phyloP scores from a whole-genome alignment of 2,888 invertebrate species.

The Ditula angustiorana region DNA sequence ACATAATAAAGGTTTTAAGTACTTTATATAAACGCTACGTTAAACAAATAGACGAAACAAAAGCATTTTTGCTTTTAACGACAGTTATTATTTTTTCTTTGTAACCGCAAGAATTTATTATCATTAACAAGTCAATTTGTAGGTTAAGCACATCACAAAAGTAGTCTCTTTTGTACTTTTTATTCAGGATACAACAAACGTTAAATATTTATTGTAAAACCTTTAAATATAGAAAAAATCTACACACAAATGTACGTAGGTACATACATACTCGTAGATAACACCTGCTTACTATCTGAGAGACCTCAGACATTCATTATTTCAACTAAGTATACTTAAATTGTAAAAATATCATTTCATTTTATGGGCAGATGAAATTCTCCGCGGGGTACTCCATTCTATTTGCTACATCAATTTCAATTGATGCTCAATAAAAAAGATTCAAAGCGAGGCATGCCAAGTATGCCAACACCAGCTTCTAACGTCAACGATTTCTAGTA shows the following conservation, averaged over 20 bases:
- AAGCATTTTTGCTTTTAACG: no score
- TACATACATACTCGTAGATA: not conserved
- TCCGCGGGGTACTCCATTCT: constrained; percentile 20
- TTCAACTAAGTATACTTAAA: not conserved
- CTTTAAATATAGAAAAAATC: not conserved
- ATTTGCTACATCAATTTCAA: constrained; percentile 28
- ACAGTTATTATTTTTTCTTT: no score
- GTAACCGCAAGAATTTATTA: no score
- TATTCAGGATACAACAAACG: no score
- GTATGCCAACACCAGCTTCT: no score
- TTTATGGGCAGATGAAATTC: constrained; percentile 23
- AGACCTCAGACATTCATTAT: not conserved
- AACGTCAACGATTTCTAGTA: not conserved
- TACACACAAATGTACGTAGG: not conserved
- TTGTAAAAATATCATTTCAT: constrained; percentile 19
- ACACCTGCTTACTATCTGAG: not conserved
- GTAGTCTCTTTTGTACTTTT: no score
- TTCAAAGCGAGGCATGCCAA: constrained; percentile 2
- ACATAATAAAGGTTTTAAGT: no score
- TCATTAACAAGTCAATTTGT: no score
- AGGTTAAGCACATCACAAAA: no score
- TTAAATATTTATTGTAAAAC: no score
- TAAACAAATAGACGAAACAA: no score
- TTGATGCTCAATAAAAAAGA: constrained; percentile 30
- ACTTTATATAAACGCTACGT: no score